Evolutionary conservation across 2,888 invertebrate species (phyloP), one percentile per base, ranked within the genome.

Genomic region (Leptopilina myrica): DNA sequence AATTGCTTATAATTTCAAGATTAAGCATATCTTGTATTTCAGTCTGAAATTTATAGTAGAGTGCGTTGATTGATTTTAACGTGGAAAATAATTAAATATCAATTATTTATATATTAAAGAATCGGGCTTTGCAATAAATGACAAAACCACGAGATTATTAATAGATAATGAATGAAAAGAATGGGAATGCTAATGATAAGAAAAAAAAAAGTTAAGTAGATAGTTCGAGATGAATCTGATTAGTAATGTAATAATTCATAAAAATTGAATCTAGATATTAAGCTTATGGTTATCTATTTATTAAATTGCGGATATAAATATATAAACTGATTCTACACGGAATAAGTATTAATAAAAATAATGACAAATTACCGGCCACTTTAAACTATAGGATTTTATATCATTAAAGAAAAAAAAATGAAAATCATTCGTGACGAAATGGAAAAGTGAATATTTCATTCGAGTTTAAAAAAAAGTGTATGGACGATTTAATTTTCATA

Each of bases 281-380:
- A 87, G 87, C 84, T 87, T 88, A 85, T 86, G 86, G 86, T 87
- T 88, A 90, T 87, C 86, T 88, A 89, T 85, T 88, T 87, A 87
- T 81, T 88, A 87, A 20, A 88, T 89, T 87, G 85, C 85, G 85
- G 83, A 87, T 87, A 73, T 83, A 87, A 87, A 86, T 84, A 87
- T 87, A 84, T 88, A 84, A 85, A 85, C 73, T 84, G 86, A 82
- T 82, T 83, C 73, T 73, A 83, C 83, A 85, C 80, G 82, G 78
- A 79, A 80, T 87, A 88, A 88, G 85, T 87, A 87, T 85, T 83
- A 84, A 84, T 81, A 83, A 76, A 83, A 81, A 62, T 49, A 12
- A 84, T 86, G 86, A 85, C 80, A 89, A 88, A 88, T 89, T 87
- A 90, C 89, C 89, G 89, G 90, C 89, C 89, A 89, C 88, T 87